Evolutionary conservation across 2,113 vertebrate genomes (phyloP).

Genomic region (Hippocampus guttulatus): DNA sequence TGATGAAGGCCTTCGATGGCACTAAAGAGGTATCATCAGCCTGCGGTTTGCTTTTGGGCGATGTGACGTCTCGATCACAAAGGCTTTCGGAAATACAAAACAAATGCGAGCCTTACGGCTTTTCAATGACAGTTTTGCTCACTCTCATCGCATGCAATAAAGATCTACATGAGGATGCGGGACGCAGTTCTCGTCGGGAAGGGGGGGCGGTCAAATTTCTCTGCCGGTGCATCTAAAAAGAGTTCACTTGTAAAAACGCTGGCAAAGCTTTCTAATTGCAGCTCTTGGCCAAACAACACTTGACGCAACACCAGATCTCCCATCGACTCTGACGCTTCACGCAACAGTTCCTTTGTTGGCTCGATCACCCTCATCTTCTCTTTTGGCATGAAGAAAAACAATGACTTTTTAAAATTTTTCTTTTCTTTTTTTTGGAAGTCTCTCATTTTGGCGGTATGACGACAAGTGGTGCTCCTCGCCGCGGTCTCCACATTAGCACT

Average conservation of each 20-base stretch:
- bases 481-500: slow-evolving; percentile 98
- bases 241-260: slow-evolving; percentile 53
- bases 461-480: slow-evolving; percentile 86
- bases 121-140: slow-evolving; percentile 35
- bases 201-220: slow-evolving; percentile 39
- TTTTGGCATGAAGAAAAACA: not conserved
- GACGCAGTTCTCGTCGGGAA: slow-evolving; percentile 55
- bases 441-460: slow-evolving; percentile 89
- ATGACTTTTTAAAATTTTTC: not conserved
- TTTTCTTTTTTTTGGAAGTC: slow-evolving; percentile 4
- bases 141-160: slow-evolving; percentile 60
- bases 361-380: slow-evolving; percentile 9
- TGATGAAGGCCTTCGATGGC: slow-evolving; percentile 64
- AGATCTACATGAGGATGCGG: slow-evolving; percentile 62
- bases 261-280: slow-evolving; percentile 41
- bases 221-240: slow-evolving; percentile 45
- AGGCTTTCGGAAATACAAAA: slow-evolving; percentile 63
- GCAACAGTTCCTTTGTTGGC: slow-evolving; percentile 11
- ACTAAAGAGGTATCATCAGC: slow-evolving; percentile 55
- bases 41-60: slow-evolving; percentile 32
- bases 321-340: slow-evolving; percentile 24
- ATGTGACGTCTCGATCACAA: slow-evolving; percentile 55
- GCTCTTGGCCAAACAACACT: slow-evolving; percentile 34
- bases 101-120: slow-evolving; percentile 47
- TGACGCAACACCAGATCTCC: slow-evolving; percentile 18